Conservation (phyloP, 2,888 invertebrate species). For the Anodontia alba region DNA sequence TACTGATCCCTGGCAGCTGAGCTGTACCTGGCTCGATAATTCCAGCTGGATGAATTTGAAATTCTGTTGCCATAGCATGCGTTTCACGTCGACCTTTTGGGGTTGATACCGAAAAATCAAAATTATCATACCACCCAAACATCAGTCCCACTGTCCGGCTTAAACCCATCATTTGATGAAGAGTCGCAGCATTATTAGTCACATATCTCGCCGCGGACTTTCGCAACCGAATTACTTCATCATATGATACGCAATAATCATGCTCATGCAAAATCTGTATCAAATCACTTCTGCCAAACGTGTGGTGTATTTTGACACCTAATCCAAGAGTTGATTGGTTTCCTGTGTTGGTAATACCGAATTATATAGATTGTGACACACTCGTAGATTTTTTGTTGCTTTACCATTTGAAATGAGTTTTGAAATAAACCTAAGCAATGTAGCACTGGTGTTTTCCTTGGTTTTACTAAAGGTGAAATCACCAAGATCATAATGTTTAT, state of each 20-base stretch:
- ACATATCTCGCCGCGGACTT: slow-evolving; percentile 24
- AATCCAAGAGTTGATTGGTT: slow-evolving; percentile 16
- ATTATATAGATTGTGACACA: slow-evolving; percentile 19
- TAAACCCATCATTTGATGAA: slow-evolving; percentile 26
- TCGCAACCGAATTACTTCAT: slow-evolving; percentile 9
- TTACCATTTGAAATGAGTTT: slow-evolving; percentile 11
- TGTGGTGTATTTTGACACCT: slow-evolving; percentile 32
- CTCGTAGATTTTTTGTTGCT: slow-evolving; percentile 11
- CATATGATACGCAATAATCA: slow-evolving; percentile 29
- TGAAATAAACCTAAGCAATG: slow-evolving; percentile 14
- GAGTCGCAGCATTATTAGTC: slow-evolving; percentile 12
- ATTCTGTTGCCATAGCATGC: slow-evolving; percentile 35
- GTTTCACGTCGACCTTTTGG: slow-evolving; percentile 31
- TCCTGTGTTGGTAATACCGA: slow-evolving; percentile 10
- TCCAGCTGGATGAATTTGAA: slow-evolving; percentile 29
- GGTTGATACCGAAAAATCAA: slow-evolving; percentile 21
- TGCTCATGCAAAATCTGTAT: slow-evolving; percentile 28
- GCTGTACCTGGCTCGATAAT: slow-evolving; percentile 8
- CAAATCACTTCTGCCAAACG: slow-evolving; percentile 33
- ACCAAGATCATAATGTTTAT: background rate
- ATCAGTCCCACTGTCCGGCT: background rate
- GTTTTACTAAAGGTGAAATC: background rate
- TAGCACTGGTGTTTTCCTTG: slow-evolving; percentile 5
- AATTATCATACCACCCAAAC: slow-evolving; percentile 37
- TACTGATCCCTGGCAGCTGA: slow-evolving; percentile 3